Evolutionary conservation across 2,888 invertebrate species (phyloP), one percentile per base, ranked within the genome.

Genomic region (Smittia sp.): DNA sequence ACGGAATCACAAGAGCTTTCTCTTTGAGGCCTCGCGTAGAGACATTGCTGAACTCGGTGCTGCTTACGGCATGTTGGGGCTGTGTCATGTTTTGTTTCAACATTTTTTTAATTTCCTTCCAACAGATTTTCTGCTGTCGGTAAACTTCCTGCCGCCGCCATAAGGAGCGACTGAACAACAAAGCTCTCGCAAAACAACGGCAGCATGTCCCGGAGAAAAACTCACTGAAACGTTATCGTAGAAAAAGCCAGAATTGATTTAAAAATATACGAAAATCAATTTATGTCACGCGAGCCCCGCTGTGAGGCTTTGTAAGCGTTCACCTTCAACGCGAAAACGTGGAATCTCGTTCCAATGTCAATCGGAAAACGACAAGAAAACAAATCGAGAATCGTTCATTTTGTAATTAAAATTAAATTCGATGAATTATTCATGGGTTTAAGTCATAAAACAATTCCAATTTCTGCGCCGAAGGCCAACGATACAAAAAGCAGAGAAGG

Each of bases 371-470:
- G 11, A 46, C 11, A 46, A n/a, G 46, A 46, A 46, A 46, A 15
- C 32, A 65, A 32, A 65, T 24, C n/a, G 27, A 27, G 38, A 65
- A 65, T n/a, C 65, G 38, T 65, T 65, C 65, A 27, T 65, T 38
- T 15, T 65, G 65, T 65, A 65, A 65, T 65, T 65, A 65, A 65
- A 65, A 58, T 18, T 58, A 18, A 58, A 65, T 65, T 65, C 18
- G 38, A 65, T 63, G 62, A 63, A 63, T 63, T 32, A 65, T 65
- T 65, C 65, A 65, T 65, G 25, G 46, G 11, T 11, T 46, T 15
- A 46, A 2, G 46, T 46, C 11, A 11, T 6, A 46, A 46, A 46
- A 46, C 46, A 46, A 46, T 46, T 46, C 15, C 46, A 2, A 46
- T 46, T 46, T 46, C 32, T 6, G 46, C 11, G 11, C n/a, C 46